phyloP scores from a whole-genome alignment of 2,888 invertebrate genomes.

The Corbicula japonica region DNA sequence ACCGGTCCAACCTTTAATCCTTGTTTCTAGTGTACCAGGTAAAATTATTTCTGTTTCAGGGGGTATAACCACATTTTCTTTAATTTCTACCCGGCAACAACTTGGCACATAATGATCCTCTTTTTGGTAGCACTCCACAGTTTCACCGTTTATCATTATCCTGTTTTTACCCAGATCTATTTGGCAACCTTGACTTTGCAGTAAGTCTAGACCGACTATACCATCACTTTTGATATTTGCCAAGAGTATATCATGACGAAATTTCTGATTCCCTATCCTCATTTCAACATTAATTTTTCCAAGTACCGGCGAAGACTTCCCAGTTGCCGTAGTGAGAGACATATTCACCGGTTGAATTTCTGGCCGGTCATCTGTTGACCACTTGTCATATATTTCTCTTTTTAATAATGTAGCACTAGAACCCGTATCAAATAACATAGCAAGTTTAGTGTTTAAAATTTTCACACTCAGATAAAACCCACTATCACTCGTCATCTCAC shows the following conservation, averaged over 20 bases:
- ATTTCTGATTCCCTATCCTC: too few species aligned
- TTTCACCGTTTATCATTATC: too few species aligned
- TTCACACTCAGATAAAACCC: too few species aligned
- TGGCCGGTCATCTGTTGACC: slow-evolving; percentile 3
- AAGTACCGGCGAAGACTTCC: slow-evolving; percentile 15
- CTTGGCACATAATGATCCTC: slow-evolving; percentile 26
- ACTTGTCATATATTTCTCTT: slow-evolving; percentile 10
- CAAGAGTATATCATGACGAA: background rate
- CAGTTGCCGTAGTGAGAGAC: slow-evolving; percentile 35
- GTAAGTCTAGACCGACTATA: too few species aligned
- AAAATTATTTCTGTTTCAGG: slow-evolving; percentile 27
- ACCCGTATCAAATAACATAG: slow-evolving; percentile 32
- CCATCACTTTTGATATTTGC: slow-evolving; percentile 14
- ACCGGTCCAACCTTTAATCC: background rate
- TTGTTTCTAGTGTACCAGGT: slow-evolving; percentile 9
- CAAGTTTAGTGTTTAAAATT: too few species aligned
- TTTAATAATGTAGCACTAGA: slow-evolving; percentile 25
- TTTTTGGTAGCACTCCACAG: too few species aligned
- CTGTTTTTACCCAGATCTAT: too few species aligned
- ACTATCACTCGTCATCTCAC: background rate
- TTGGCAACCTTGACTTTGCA: too few species aligned
- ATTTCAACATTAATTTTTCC: slow-evolving; percentile 5
- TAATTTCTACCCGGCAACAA: background rate
- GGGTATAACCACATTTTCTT: background rate
- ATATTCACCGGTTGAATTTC: slow-evolving; percentile 5